Percentiles rank a stretch among this genome's conserved stretches.
Conservation (phyloP, 2,797 vertebrate species). For the Clarias laeviceps region DNA sequence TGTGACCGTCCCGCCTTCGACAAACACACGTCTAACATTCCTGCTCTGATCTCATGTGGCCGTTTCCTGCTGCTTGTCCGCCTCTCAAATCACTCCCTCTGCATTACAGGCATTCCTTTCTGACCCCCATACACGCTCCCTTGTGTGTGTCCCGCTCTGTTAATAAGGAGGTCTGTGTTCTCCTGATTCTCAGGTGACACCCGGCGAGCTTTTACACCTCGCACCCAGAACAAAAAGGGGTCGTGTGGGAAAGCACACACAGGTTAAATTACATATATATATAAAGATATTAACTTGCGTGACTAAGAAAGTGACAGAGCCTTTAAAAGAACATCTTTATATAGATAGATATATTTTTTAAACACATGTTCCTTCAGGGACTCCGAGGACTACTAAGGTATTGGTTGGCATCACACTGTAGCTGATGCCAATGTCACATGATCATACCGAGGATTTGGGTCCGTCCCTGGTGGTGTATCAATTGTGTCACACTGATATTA, state of each 20-base stretch:
- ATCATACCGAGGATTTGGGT: background rate
- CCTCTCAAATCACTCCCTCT: constrained; percentile 52
- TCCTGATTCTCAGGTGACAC: constrained; percentile 2
- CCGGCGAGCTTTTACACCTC: constrained; percentile 57
- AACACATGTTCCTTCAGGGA: too few relatives aligned
- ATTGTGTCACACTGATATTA: background rate
- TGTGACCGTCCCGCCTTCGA: constrained; percentile 39
- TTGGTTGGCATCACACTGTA: background rate
- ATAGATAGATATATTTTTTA: too few relatives aligned
- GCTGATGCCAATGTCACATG: background rate
- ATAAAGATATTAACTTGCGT: background rate
- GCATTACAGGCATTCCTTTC: constrained; percentile 76
- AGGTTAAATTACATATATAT: too few relatives aligned
- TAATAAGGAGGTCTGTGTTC: constrained; percentile 15
- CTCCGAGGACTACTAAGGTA: too few relatives aligned
- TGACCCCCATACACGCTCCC: constrained; percentile 69
- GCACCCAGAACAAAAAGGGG: constrained; percentile 17
- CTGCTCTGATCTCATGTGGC: constrained; percentile 54
- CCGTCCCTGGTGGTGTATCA: background rate
- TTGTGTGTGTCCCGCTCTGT: background rate
- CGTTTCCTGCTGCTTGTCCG: constrained; percentile 31
- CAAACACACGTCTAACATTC: constrained; percentile 60
- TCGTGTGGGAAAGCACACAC: constrained; percentile 2
- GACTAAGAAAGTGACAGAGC: background rate
- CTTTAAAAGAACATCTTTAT: too few relatives aligned